Percentiles rank a stretch among this genome's conserved stretches.
phyloP scores from a whole-genome alignment of 1,140 invertebrate genomes.

The Nebria ingens region DNA sequence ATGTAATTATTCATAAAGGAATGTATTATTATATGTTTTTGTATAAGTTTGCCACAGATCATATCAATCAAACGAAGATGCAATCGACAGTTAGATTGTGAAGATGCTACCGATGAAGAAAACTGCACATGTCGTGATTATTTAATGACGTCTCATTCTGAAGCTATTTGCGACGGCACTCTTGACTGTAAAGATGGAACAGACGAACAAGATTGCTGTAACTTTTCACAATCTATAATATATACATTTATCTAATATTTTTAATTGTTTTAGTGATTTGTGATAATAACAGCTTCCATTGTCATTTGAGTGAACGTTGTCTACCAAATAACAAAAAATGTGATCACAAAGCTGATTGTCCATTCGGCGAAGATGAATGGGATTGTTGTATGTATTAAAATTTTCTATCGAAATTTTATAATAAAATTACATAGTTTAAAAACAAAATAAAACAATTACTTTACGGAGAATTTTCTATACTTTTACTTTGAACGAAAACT shows the following conservation, averaged over 20 bases:
- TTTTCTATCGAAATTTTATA: constrained; percentile 4
- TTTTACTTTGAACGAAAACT: no score
- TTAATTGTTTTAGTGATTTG: constrained; percentile 42
- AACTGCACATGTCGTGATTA: constrained; percentile 63
- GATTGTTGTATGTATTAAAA: constrained; percentile 43
- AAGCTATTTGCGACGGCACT: constrained; percentile 65
- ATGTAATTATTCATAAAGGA: not conserved
- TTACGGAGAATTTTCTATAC: no score
- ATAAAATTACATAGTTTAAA: constrained; percentile 14
- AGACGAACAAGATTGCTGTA: constrained; percentile 42
- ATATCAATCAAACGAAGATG: constrained; percentile 51
- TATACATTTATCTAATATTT: constrained; percentile 5
- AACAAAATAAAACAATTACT: not conserved
- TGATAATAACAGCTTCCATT: constrained; percentile 42
- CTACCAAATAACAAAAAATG: constrained; percentile 47
- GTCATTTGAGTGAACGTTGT: constrained; percentile 45
- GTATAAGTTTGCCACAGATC: constrained; percentile 48
- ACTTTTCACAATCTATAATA: constrained; percentile 12
- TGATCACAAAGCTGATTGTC: constrained; percentile 49
- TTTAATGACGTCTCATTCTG: constrained; percentile 39
- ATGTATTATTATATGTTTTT: no score
- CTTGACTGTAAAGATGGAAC: constrained; percentile 62
- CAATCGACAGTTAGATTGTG: constrained; percentile 60
- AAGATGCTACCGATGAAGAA: constrained; percentile 70
- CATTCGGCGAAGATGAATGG: constrained; percentile 58